Evolutionary conservation across 1,140 invertebrate species (phyloP), one percentile per base, ranked within the genome.

Genomic region (Listronotus bonariensis): DNA sequence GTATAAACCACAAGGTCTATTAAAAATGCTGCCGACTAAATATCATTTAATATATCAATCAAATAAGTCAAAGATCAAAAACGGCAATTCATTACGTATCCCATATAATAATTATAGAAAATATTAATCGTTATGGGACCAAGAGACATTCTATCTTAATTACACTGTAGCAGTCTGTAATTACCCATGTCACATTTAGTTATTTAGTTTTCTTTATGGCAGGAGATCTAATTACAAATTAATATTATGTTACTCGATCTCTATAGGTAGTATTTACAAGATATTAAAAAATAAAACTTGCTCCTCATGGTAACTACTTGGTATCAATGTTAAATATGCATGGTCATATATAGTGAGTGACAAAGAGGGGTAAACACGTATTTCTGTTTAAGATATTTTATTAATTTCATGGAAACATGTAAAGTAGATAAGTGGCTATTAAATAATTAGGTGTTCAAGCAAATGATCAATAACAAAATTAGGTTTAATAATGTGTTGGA

Each of bases 191-290:
- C 45, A 26, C 45, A 26, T 48, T 48, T 48, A 48, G 45, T 48
- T 48, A 48, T 48, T 48, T 48, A 48, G 18, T 18, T 48, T 48
- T 48, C 45, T 12, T 48, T 48, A 48, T 48, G 18, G 45, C 15
- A 26, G 17, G 15, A 48, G 45, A 48, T 48, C 45, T 48, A 48
- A 48, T 48, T 48, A 48, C 45, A 48, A 48, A 48, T 48, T 48
- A 48, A 48, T 48, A 48, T 48, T 48, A 48, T 48, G 45, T 48
- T 48, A 48, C 45, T 26, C 45, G 45, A 48, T 48, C 45, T 18
- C 45, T 26, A 20, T 48, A 48, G 45, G 45, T 20, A 48, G 45
- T 20, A 48, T 12, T 48, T 48, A 18, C 11, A 7, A 12, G 10
- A 20, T 48, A 20, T 48, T 48, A 6, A 45, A 48, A 48, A 48